These are phyloP conservation scores for Albula glossodonta DNA, from an alignment of 2,113 vertebrate species.

Conservation along the genomic window DNA sequence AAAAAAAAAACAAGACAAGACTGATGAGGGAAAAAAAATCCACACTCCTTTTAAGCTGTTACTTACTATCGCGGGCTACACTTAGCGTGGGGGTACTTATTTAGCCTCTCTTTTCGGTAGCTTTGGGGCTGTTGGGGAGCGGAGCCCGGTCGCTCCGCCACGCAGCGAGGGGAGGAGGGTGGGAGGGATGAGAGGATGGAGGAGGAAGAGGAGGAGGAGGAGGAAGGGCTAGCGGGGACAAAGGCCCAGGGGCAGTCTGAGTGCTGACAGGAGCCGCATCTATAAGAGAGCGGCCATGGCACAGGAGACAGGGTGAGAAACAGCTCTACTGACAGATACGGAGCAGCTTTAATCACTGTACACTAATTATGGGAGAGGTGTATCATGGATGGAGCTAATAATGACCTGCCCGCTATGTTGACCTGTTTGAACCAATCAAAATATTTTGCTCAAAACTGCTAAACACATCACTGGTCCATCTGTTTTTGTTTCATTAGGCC, in stretches of 20 bases:
- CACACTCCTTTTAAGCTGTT: conserved; percentile 47
- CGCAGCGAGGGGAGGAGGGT: conserved; percentile 48
- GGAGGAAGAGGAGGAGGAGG: conserved; percentile 50
- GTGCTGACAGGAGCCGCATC: conserved; percentile 56
- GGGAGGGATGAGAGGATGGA: conserved; percentile 53
- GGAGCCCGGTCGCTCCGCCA: conserved; percentile 63
- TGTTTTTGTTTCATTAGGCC: too few relatives aligned
- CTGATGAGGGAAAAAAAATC: conserved; percentile 43
- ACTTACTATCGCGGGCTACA: conserved; percentile 77
- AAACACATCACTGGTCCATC: too few relatives aligned
- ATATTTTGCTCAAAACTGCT: too few relatives aligned
- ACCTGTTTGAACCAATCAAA: too few relatives aligned
- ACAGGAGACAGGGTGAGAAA: conserved; percentile 11
- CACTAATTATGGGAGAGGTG: background rate
- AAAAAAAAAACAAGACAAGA: conserved; percentile 35
- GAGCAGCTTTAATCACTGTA: conserved; percentile 2
- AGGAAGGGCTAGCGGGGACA: conserved; percentile 63
- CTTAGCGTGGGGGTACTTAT: conserved; percentile 67
- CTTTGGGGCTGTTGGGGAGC: conserved; percentile 57
- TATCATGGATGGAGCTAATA: too few relatives aligned
- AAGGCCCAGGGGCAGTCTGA: conserved; percentile 56
- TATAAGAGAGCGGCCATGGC: conserved; percentile 63
- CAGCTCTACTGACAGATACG: background rate
- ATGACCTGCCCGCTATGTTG: too few relatives aligned
- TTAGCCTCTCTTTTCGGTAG: conserved; percentile 68